Evolutionary conservation across 2,113 vertebrate species (phyloP).

Genomic region (Oplegnathus fasciatus): DNA sequence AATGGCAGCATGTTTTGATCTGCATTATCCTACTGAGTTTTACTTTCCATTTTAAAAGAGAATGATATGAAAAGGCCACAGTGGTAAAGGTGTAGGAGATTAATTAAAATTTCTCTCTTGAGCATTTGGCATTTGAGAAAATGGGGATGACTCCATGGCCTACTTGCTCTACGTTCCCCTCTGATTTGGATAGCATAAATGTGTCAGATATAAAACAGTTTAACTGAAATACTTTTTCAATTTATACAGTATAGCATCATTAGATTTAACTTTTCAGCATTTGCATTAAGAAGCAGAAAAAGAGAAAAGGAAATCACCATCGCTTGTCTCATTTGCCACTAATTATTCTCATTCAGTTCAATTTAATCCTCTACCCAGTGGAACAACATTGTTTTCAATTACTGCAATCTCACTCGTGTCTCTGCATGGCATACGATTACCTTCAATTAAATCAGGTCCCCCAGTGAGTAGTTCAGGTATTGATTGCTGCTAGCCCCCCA

Average conservation of each 20-base stretch:
- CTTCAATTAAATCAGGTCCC: slow-evolving; percentile 48
- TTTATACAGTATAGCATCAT: neutral
- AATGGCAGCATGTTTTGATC: slow-evolving; percentile 46
- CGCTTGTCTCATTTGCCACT: slow-evolving; percentile 30
- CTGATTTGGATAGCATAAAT: slow-evolving; percentile 33
- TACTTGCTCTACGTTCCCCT: slow-evolving; percentile 33
- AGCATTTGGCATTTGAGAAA: slow-evolving; percentile 61
- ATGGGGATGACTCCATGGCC: slow-evolving; percentile 35
- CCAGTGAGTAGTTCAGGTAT: slow-evolving; percentile 47
- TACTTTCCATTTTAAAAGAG: slow-evolving; percentile 46
- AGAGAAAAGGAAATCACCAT: neutral
- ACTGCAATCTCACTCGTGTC: slow-evolving; percentile 27
- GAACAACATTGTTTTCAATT: slow-evolving; percentile 61
- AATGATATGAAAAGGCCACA: slow-evolving; percentile 36
- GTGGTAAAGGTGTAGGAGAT: slow-evolving; percentile 60
- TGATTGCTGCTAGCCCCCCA: slow-evolving; percentile 33
- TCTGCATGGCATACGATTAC: slow-evolving; percentile 32
- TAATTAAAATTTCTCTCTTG: slow-evolving; percentile 67
- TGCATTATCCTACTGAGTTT: slow-evolving; percentile 40
- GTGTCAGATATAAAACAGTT: slow-evolving; percentile 29
- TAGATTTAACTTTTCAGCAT: neutral
- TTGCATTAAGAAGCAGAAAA: neutral
- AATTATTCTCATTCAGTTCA: slow-evolving; percentile 38
- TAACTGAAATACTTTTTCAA: neutral
- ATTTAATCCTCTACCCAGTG: slow-evolving; percentile 44